A percentile compares a stretch with the other conserved stretches of the same genome.
These are phyloP conservation scores for Plagodis pulveraria DNA, from an alignment of 2,888 invertebrate genomes.

Conservation along the genomic window DNA sequence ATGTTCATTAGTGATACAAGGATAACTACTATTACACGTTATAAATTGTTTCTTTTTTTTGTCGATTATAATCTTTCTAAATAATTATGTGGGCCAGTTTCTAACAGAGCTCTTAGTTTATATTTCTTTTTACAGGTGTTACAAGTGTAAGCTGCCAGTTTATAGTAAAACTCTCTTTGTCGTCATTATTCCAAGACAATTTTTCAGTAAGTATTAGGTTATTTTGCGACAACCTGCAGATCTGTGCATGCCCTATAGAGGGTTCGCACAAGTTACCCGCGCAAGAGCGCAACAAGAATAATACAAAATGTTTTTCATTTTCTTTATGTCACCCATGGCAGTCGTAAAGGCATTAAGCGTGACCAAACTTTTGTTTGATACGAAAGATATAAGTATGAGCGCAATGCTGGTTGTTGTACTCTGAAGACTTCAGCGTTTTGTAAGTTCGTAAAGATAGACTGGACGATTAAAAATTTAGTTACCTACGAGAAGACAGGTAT, in stretches of 20 bases:
- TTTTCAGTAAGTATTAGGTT: conserved; percentile 34
- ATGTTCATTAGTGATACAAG: too few relatives aligned
- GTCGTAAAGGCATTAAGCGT: conserved; percentile 95
- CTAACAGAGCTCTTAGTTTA: too few relatives aligned
- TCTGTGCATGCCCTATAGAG: conserved; percentile 60
- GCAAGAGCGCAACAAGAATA: conserved; percentile 85
- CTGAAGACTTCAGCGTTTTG: conserved; percentile 22
- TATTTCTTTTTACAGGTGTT: too few relatives aligned
- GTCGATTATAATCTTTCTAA: too few relatives aligned
- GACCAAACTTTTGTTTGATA: conserved; percentile 90
- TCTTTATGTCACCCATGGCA: conserved; percentile 94
- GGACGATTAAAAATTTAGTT: conserved; percentile 22
- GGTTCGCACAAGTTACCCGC: conserved; percentile 77
- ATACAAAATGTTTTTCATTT: conserved; percentile 93
- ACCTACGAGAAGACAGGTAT: background rate
- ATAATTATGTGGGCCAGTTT: too few relatives aligned
- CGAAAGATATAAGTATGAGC: conserved; percentile 78
- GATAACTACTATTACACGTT: too few relatives aligned
- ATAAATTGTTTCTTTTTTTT: too few relatives aligned
- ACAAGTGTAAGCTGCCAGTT: too few relatives aligned
- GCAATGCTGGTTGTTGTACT: conserved; percentile 51
- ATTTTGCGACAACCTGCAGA: conserved; percentile 35
- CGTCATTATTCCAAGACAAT: too few relatives aligned
- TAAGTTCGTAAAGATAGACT: conserved; percentile 17
- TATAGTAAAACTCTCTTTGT: too few relatives aligned